Evolutionary conservation across 2,113 vertebrate genomes (phyloP).

Genomic region (Tautogolabrus adspersus): DNA sequence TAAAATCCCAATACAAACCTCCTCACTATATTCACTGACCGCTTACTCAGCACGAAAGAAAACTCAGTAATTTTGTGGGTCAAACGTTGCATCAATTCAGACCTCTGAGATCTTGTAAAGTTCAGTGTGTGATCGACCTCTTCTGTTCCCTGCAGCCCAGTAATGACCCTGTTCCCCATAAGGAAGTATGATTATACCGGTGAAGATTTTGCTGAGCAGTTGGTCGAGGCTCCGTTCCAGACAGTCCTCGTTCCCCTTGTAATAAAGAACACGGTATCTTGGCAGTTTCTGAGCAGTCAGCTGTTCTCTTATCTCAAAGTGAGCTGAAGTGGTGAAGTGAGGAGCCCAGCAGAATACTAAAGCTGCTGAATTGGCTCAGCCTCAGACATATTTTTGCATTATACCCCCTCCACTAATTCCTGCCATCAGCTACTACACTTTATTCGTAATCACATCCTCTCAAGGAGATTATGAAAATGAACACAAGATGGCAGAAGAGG

Average conservation of each 20-base stretch:
- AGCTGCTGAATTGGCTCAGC: background rate
- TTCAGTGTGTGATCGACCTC: background rate
- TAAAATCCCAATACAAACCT: no score
- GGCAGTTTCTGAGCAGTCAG: slow-evolving; percentile 5
- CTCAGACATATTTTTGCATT: slow-evolving; percentile 6
- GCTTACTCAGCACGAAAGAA: background rate
- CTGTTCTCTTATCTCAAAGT: slow-evolving; percentile 22
- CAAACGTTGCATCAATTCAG: background rate
- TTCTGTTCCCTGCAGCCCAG: background rate
- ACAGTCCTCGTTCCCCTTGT: slow-evolving; percentile 16
- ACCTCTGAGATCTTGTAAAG: background rate
- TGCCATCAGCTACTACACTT: background rate
- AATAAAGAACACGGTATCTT: slow-evolving; percentile 19
- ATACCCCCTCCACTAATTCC: background rate
- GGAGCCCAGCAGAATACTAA: slow-evolving; percentile 16
- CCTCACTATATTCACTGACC: background rate
- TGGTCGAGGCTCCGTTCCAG: background rate
- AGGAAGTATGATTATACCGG: background rate
- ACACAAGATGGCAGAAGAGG: slow-evolving; percentile 69
- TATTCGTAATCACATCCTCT: background rate
- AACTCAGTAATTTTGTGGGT: background rate
- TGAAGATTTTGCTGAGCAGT: slow-evolving; percentile 17
- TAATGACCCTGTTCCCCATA: background rate
- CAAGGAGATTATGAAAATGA: slow-evolving; percentile 27
- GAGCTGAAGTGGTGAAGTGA: background rate